Percentiles rank a stretch among this genome's conserved stretches.
Conservation (phyloP, 1,140 invertebrate species). For the Rhagoletis zephyria region DNA sequence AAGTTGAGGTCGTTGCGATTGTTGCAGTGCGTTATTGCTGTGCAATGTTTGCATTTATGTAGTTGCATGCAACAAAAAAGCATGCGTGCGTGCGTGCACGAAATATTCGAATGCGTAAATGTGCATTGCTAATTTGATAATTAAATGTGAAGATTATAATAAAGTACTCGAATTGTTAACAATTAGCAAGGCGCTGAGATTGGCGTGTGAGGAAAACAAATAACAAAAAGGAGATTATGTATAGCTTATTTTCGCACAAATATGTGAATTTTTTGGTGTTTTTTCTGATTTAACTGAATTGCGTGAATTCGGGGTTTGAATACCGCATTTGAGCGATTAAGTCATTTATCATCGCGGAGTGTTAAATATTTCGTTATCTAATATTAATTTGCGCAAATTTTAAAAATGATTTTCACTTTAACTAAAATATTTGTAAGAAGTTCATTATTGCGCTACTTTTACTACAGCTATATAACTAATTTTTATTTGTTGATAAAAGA, state of each 20-base stretch:
- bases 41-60: not conserved
- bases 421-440: not conserved
- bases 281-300: not conserved
- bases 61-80: conserved; percentile 26
- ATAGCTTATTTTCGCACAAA: not conserved
- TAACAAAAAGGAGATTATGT: not conserved
- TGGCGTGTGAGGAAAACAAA: not conserved
- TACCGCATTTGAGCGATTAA: not conserved
- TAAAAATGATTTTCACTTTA: not conserved
- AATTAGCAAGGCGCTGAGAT: not conserved
- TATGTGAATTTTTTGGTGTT: not conserved
- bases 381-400: not conserved
- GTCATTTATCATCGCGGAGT: not conserved
- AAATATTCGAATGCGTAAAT: conserved; percentile 1
- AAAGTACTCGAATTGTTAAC: not conserved
- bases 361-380: not conserved
- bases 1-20: conserved; percentile 19
- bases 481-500: conserved; percentile 1
- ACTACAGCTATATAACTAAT: not conserved
- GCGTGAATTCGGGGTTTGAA: not conserved
- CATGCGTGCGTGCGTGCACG: not conserved
- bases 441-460: not conserved
- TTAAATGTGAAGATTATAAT: not conserved
- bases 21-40: not conserved
- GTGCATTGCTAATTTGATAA: conserved; percentile 31